Evolutionary conservation across 2,797 vertebrate species (phyloP).

Genomic region (Thunnus albacares): DNA sequence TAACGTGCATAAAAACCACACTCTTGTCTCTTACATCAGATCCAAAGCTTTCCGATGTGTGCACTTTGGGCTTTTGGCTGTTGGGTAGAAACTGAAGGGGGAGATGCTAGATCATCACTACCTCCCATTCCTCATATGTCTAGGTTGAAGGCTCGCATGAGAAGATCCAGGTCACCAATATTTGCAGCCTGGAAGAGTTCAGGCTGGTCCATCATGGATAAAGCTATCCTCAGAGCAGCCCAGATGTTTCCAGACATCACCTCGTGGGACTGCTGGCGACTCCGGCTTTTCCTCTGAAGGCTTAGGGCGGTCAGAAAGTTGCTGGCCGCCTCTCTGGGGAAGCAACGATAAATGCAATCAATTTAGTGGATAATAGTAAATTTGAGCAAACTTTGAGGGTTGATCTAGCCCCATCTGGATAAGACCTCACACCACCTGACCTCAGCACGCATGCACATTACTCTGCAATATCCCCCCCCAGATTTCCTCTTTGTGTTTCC

Average conservation of each 20-base stretch:
- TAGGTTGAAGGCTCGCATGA: slow-evolving; percentile 96
- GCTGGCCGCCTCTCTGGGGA: slow-evolving; percentile 95
- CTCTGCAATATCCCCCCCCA: too few species aligned
- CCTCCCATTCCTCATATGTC: slow-evolving; percentile 87
- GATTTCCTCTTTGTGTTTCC: too few species aligned
- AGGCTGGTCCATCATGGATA: slow-evolving; percentile 98
- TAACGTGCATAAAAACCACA: slow-evolving; percentile 61
- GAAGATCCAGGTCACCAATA: slow-evolving; percentile 96
- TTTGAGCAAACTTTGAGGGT: not conserved
- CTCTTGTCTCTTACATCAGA: slow-evolving; percentile 32
- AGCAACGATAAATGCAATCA: slow-evolving; percentile 47
- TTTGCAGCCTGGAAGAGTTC: slow-evolving; percentile 99
- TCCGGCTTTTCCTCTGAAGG: slow-evolving; percentile 96
- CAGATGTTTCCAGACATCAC: slow-evolving; percentile 98
- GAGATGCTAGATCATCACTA: slow-evolving; percentile 21
- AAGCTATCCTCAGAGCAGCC: slow-evolving; percentile 96
- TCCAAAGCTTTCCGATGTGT: slow-evolving; percentile 57
- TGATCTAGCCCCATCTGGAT: not conserved
- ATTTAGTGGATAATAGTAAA: not conserved
- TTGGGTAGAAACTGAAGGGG: slow-evolving; percentile 53
- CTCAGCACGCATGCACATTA: too few species aligned
- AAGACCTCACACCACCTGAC: not conserved
- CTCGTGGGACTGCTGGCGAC: slow-evolving; percentile 94
- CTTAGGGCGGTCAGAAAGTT: slow-evolving; percentile 98
- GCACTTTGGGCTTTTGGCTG: slow-evolving; percentile 84